A percentile compares a stretch with the other conserved stretches of the same genome.
Conservation (phyloP, 2,888 invertebrate species). For the Raillietiella orientalis region DNA sequence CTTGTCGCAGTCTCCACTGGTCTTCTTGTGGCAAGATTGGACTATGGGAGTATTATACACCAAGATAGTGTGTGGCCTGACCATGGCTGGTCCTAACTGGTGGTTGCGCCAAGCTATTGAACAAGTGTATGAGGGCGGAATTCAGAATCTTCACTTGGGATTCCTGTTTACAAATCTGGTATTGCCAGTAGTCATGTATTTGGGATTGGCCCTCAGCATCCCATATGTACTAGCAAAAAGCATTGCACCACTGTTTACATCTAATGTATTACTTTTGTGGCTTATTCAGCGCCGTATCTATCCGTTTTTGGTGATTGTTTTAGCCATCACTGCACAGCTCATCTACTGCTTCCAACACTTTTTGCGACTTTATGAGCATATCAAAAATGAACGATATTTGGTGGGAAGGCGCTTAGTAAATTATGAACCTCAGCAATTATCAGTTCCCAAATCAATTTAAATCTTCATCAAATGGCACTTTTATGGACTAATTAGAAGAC, state of each 20-base stretch:
- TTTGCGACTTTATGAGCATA: conserved; percentile 76
- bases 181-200: conserved; percentile 53
- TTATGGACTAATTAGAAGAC: no score
- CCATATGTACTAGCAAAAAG: conserved; percentile 69
- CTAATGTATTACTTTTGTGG: conserved; percentile 1
- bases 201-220: conserved; percentile 59
- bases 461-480: no score
- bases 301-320: conserved; percentile 46
- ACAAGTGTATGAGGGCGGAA: conserved; percentile 58
- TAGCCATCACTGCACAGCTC: conserved; percentile 29
- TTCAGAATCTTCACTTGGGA: conserved; percentile 61
- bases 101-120: conserved; percentile 79
- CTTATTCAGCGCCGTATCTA: conserved; percentile 47
- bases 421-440: conserved; percentile 43
- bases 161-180: conserved; percentile 59
- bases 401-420: conserved; percentile 88
- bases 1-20: conserved; percentile 45
- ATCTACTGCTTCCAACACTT: conserved; percentile 73
- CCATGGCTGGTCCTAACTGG: conserved; percentile 87
- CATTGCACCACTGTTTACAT: conserved; percentile 15
- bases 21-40: conserved; percentile 44
- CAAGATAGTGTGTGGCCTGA: conserved; percentile 81
- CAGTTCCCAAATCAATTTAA: no score
- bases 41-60: conserved; percentile 87
- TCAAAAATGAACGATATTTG: conserved; percentile 76